These are phyloP conservation scores for Phrynosoma blainvillii DNA, from an alignment of 2,113 vertebrate species.

Conservation along the genomic window DNA sequence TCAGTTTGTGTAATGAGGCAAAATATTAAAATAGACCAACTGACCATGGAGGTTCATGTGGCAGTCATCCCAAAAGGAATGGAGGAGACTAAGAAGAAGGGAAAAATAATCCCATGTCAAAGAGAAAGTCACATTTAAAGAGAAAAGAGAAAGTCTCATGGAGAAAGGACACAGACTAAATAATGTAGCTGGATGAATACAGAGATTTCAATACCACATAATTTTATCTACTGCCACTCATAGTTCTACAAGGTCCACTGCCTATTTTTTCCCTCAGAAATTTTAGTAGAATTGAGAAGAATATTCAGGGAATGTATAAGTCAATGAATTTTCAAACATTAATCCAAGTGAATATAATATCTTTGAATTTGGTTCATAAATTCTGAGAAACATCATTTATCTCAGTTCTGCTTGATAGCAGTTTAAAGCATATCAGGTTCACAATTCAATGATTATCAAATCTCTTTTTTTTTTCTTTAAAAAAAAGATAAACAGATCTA, in stretches of 20 bases:
- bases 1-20: not conserved
- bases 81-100: not conserved
- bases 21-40: constrained; percentile 18
- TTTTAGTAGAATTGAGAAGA: not conserved
- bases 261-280: not conserved
- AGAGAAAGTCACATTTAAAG: rapidly evolving
- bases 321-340: not conserved
- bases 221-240: rapidly evolving
- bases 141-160: not conserved
- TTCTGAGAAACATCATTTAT: not conserved
- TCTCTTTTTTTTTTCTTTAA: not conserved
- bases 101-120: rapidly evolving
- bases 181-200: not conserved
- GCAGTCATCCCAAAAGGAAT: not conserved
- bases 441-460: not conserved
- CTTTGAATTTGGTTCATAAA: not conserved
- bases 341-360: not conserved
- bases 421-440: not conserved
- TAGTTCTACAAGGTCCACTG: not conserved
- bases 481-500: rapidly evolving
- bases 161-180: not conserved
- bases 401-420: not conserved
- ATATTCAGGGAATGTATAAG: not conserved
- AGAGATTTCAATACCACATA: not conserved
- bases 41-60: not conserved